Conservation (phyloP, 1,140 invertebrate species). For the Megalopta genalis region DNA sequence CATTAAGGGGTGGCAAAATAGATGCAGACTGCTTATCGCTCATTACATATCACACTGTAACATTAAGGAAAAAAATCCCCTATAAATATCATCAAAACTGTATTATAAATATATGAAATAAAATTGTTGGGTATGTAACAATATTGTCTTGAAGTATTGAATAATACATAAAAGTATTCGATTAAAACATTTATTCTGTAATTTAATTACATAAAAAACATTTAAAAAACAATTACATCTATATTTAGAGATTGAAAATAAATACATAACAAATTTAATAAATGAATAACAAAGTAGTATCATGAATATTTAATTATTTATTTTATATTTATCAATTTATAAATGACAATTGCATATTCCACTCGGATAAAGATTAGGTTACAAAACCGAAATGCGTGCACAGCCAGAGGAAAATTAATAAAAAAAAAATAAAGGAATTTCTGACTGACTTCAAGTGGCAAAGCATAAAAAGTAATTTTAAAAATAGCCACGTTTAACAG, state of each 20-base stretch:
- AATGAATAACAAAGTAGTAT: background rate
- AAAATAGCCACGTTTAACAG: background rate
- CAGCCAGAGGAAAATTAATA: constrained; percentile 1
- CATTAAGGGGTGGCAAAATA: constrained; percentile 77
- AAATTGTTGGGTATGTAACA: background rate
- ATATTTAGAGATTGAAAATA: background rate
- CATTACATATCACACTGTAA: constrained; percentile 80
- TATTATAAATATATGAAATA: background rate
- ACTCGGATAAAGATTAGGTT: background rate
- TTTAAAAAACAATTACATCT: background rate
- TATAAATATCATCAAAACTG: constrained; percentile 15
- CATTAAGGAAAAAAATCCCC: constrained; percentile 27
- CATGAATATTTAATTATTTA: background rate
- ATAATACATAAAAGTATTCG: background rate
- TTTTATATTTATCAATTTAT: background rate
- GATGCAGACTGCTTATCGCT: constrained; percentile 79
- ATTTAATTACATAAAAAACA: background rate
- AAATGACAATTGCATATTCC: background rate
- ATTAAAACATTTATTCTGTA: background rate
- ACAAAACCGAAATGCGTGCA: background rate
- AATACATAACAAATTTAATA: background rate
- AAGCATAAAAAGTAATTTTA: background rate
- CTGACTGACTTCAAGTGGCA: background rate
- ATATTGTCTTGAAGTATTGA: background rate
- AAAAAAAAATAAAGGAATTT: background rate